phyloP scores from a whole-genome alignment of 2,888 invertebrate species.

The Callosobruchus maculatus region DNA sequence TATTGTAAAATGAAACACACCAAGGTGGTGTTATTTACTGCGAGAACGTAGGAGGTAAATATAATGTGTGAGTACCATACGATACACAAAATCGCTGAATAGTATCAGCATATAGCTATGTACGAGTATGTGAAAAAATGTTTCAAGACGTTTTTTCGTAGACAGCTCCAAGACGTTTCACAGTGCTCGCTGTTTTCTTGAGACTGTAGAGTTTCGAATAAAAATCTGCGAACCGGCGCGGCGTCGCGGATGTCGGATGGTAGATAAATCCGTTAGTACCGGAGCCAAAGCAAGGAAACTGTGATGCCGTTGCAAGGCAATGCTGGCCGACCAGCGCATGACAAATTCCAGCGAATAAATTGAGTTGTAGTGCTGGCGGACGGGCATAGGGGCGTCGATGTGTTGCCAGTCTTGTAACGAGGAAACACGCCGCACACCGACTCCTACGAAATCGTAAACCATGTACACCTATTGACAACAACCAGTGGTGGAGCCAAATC shows the following conservation, averaged over 20 bases:
- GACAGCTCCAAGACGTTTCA: not conserved
- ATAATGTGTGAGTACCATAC: too few species aligned
- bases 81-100: too few species aligned
- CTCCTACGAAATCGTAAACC: constrained; percentile 22
- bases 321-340: not conserved
- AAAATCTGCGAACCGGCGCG: not conserved
- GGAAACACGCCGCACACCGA: constrained; percentile 19
- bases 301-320: too few species aligned
- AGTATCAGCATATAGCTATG: too few species aligned
- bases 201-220: not conserved
- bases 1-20: too few species aligned
- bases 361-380: not conserved
- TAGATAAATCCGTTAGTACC: not conserved
- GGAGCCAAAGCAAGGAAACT: too few species aligned
- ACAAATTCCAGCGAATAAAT: not conserved
- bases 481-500: not conserved
- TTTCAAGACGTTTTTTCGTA: too few species aligned
- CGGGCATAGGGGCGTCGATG: not conserved
- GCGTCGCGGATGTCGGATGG: not conserved
- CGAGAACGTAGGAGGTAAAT: too few species aligned
- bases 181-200: not conserved
- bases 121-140: too few species aligned
- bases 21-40: too few species aligned
- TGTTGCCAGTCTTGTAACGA: constrained; percentile 12
- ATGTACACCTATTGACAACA: not conserved